Conservation (phyloP, 2,888 invertebrate species). For the Drosophila mimica region DNA sequence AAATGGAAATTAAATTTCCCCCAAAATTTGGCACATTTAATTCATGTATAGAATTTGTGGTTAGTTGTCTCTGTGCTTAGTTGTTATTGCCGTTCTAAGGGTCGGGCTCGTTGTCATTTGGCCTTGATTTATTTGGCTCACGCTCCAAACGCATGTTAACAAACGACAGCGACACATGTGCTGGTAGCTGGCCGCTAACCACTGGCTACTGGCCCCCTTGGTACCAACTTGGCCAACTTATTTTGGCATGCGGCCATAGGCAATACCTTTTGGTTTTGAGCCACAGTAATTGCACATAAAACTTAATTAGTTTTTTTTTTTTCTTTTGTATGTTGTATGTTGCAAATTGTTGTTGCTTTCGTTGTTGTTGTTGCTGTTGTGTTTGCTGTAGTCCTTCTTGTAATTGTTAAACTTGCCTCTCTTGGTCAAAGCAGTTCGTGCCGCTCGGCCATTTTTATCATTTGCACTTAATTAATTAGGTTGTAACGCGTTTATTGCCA, state of each 20-base stretch:
- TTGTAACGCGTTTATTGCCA: conserved; percentile 76
- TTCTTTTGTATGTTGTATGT: conserved; percentile 1
- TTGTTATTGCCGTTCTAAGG: conserved; percentile 12
- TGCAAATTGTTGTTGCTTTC: conserved; percentile 24
- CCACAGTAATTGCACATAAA: conserved; percentile 79
- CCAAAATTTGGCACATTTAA: neutral
- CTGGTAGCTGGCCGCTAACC: conserved; percentile 7
- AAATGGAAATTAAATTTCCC: neutral
- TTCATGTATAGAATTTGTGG: neutral
- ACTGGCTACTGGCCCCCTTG: neutral
- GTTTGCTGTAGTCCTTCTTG: neutral
- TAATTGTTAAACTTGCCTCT: conserved; percentile 16
- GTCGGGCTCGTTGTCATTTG: conserved; percentile 29
- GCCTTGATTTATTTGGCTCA: conserved; percentile 64
- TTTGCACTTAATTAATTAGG: conserved; percentile 80
- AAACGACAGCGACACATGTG: conserved; percentile 49
- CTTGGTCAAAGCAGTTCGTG: conserved; percentile 57
- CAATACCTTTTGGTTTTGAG: conserved; percentile 60
- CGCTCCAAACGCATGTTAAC: conserved; percentile 73
- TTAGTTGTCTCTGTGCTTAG: conserved; percentile 7
- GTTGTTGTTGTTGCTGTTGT: conserved; percentile 15
- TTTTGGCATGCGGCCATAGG: conserved; percentile 50
- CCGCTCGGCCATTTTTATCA: conserved; percentile 77
- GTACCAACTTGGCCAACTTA: neutral
- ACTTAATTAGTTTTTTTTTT: conserved; percentile 75